Percentiles rank a stretch among this genome's conserved stretches.
phyloP scores from a whole-genome alignment of 1,140 invertebrate species.

The Zophobas atratus region DNA sequence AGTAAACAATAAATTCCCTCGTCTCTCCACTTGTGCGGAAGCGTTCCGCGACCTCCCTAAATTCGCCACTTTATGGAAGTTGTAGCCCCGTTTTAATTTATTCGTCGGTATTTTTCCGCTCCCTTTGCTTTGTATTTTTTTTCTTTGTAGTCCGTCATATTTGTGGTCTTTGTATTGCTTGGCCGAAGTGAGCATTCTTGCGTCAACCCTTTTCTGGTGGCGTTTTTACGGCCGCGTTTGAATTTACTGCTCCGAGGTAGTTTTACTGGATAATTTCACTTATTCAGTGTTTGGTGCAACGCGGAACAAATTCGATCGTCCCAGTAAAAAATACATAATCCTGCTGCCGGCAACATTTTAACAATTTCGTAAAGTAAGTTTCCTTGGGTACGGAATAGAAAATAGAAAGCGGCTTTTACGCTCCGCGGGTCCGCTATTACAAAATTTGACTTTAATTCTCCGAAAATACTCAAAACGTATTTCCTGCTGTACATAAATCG shows the following conservation, averaged over 20 bases:
- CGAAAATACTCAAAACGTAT: conserved; percentile 5
- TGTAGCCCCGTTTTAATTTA: conserved; percentile 7
- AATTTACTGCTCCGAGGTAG: neutral
- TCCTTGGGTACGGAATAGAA: neutral
- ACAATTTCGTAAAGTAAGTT: neutral
- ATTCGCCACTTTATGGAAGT: neutral
- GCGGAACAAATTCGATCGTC: neutral
- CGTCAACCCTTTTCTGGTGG: conserved; percentile 3
- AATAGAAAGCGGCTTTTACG: neutral
- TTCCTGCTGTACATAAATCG: conserved; percentile 1
- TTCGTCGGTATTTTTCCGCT: neutral
- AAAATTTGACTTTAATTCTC: conserved; percentile 19
- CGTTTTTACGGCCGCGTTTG: neutral
- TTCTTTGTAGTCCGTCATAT: neutral
- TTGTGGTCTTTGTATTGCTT: neutral
- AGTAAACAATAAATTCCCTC: neutral
- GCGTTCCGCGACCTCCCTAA: neutral
- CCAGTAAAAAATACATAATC: neutral
- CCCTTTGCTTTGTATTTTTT: neutral
- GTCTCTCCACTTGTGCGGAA: neutral
- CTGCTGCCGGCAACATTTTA: neutral
- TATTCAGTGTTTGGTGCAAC: neutral
- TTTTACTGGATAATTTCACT: neutral
- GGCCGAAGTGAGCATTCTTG: neutral
- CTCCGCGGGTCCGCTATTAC: conserved; percentile 1